A percentile compares a stretch with the other conserved stretches of the same genome.
Evolutionary conservation across 1,140 invertebrate species (phyloP).

Genomic region (Lethrus apterus): DNA sequence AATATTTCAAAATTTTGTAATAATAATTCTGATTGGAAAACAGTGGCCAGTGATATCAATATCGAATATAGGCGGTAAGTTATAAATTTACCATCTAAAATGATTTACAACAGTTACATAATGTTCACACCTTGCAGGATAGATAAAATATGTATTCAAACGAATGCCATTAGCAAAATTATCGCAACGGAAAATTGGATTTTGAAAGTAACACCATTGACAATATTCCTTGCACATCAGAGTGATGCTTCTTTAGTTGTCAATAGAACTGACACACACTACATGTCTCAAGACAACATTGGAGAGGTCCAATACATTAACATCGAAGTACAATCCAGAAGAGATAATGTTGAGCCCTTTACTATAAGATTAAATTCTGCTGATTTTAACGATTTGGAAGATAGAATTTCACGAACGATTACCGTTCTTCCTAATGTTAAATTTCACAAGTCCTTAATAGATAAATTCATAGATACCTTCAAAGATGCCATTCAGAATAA

Average conservation of each 20-base stretch:
- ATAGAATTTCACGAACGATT: slow-evolving; percentile 65
- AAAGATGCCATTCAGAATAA: slow-evolving; percentile 67
- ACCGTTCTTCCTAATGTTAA: slow-evolving; percentile 67
- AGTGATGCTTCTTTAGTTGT: slow-evolving; percentile 67
- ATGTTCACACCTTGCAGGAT: slow-evolving; percentile 45
- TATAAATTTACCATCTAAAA: slow-evolving; percentile 11
- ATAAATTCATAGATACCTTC: slow-evolving; percentile 78
- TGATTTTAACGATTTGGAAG: slow-evolving; percentile 73
- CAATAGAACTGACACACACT: slow-evolving; percentile 65
- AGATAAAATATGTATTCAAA: slow-evolving; percentile 67
- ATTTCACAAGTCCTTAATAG: slow-evolving; percentile 71
- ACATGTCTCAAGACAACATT: slow-evolving; percentile 54
- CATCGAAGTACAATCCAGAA: slow-evolving; percentile 64
- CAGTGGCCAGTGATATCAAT: slow-evolving; percentile 66
- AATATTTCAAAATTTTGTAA: slow-evolving; percentile 58
- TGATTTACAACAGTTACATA: slow-evolving; percentile 2
- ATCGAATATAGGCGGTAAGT: slow-evolving; percentile 64
- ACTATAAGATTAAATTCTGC: slow-evolving; percentile 66
- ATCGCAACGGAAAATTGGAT: slow-evolving; percentile 83
- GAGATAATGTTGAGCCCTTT: slow-evolving; percentile 50
- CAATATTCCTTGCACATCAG: slow-evolving; percentile 67
- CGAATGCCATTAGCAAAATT: slow-evolving; percentile 60
- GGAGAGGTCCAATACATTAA: slow-evolving; percentile 71
- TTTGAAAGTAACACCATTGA: slow-evolving; percentile 75
- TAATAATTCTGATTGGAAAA: slow-evolving; percentile 53